phyloP scores from a whole-genome alignment of 2,113 vertebrate genomes.

The Rafetus swinhoei region DNA sequence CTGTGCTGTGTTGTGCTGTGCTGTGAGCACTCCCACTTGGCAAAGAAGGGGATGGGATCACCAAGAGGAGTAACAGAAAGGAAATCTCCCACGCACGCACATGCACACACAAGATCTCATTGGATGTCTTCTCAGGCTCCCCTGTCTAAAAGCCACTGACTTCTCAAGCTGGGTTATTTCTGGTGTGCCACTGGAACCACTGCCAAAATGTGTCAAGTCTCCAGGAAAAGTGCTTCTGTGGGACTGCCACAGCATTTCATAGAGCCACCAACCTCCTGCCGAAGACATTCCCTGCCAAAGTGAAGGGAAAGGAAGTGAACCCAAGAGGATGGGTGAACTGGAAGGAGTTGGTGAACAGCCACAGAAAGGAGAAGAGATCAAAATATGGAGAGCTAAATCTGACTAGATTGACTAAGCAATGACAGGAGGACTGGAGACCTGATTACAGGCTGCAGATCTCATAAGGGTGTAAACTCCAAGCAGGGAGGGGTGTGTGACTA shows the following conservation, averaged over 20 bases:
- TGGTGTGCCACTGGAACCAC: background rate
- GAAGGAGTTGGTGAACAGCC: background rate
- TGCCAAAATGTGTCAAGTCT: rapidly evolving
- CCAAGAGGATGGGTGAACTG: rapidly evolving
- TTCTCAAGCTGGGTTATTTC: background rate
- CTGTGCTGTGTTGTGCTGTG: too few relatives aligned
- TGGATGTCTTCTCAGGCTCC: background rate
- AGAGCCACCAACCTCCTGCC: background rate
- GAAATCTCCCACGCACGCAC: background rate
- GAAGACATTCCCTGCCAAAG: background rate
- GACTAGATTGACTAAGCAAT: background rate
- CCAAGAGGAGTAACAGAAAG: background rate
- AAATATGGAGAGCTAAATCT: background rate
- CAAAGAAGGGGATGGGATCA: background rate
- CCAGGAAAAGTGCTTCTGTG: background rate
- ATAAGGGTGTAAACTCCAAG: background rate
- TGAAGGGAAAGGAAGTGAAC: rapidly evolving
- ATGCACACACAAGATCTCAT: background rate
- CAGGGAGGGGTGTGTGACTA: background rate
- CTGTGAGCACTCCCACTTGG: background rate
- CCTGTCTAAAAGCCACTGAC: rapidly evolving
- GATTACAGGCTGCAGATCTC: background rate
- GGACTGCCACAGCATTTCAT: background rate
- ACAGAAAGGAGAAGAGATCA: rapidly evolving
- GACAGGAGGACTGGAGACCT: rapidly evolving